A percentile compares a stretch with the other conserved stretches of the same genome.
phyloP scores from a whole-genome alignment of 2,113 vertebrate species.

The Cyrtonyx montezumae region DNA sequence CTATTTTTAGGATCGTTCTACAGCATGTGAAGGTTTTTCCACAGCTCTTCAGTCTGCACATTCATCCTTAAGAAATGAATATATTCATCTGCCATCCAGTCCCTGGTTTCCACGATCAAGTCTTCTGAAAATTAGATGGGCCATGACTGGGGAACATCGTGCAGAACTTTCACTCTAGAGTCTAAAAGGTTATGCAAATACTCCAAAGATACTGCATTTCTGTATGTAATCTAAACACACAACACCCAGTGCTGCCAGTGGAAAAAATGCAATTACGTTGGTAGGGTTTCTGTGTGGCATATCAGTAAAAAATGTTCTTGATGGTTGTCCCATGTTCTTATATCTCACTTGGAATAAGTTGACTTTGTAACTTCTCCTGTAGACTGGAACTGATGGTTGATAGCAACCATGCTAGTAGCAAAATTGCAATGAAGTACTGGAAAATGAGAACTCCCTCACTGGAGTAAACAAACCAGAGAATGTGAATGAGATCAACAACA shows the following conservation, averaged over 20 bases:
- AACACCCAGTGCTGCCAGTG: not conserved
- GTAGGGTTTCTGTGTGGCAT: not conserved
- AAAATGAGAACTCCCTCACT: rapidly evolving
- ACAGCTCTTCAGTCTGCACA: not conserved
- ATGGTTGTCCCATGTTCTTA: not conserved
- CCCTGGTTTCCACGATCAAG: not conserved
- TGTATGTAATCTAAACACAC: not conserved
- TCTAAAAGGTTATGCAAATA: not conserved
- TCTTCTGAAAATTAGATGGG: not conserved
- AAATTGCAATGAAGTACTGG: not conserved
- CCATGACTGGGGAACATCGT: not conserved
- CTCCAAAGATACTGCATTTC: not conserved
- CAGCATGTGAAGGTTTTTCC: not conserved
- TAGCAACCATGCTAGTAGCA: not conserved
- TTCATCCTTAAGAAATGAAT: not conserved
- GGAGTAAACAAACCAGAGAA: not conserved
- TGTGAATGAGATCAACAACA: not conserved
- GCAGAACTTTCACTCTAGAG: not conserved
- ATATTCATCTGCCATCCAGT: not conserved
- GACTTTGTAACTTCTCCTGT: not conserved
- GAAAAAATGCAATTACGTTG: not conserved
- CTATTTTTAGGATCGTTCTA: not conserved
- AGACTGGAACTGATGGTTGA: not conserved
- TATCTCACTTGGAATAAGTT: not conserved
- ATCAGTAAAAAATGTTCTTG: not conserved